phyloP scores from a whole-genome alignment of 2,888 invertebrate genomes.

The Nymphalis polychloros region DNA sequence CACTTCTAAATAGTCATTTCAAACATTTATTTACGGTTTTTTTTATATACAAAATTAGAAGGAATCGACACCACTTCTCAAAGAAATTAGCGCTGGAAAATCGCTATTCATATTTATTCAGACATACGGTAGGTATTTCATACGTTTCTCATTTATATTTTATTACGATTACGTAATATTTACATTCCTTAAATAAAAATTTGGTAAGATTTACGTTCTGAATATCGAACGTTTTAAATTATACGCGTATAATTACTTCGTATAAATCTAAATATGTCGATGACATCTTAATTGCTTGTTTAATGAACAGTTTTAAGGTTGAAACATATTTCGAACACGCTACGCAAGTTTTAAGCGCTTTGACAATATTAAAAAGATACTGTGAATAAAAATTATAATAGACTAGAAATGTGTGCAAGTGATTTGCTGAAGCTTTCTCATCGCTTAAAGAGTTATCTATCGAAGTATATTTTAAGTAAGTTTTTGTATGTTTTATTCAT shows the following conservation, averaged over 20 bases:
- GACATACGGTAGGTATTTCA: too few relatives aligned
- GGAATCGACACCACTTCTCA: too few relatives aligned
- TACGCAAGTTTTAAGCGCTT: background rate
- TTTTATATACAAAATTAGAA: too few relatives aligned
- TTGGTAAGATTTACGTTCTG: conserved; percentile 62
- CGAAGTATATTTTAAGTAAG: background rate
- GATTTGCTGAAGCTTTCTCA: background rate
- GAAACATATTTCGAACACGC: conserved; percentile 17
- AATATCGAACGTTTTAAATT: conserved; percentile 75
- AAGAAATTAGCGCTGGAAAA: too few relatives aligned
- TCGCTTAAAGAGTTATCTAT: background rate
- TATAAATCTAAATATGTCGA: conserved; percentile 72
- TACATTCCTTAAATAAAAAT: conserved; percentile 44
- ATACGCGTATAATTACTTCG: conserved; percentile 71
- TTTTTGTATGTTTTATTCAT: background rate
- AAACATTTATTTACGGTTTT: too few relatives aligned
- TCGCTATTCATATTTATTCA: too few relatives aligned
- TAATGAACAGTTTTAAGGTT: conserved; percentile 65
- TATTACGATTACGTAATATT: too few relatives aligned
- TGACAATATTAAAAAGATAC: background rate
- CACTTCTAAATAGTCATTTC: too few relatives aligned
- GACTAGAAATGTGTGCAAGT: background rate
- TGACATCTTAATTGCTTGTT: conserved; percentile 76
- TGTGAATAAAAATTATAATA: background rate
- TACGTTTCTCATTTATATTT: too few relatives aligned